Percentiles rank a stretch among this genome's conserved stretches.
These are phyloP conservation scores for Drosophila parvula DNA, from an alignment of 1,140 invertebrate species.

Conservation along the genomic window DNA sequence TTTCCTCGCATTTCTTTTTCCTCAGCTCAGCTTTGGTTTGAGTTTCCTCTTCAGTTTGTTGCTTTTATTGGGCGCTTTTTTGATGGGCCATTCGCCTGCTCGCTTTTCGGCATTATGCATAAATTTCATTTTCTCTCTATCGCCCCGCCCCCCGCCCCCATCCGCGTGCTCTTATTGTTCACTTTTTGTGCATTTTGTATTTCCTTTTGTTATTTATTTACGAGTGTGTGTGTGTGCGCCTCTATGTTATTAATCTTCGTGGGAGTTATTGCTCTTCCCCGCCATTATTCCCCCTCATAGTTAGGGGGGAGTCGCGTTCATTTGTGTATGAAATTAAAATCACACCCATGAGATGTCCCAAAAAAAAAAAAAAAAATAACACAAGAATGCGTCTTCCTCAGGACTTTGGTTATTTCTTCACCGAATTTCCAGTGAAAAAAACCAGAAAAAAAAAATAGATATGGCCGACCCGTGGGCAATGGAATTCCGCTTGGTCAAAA, in stretches of 20 bases:
- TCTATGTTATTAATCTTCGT: slow-evolving; percentile 81
- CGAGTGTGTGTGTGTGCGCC: slow-evolving; percentile 38
- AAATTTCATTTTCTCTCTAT: slow-evolving; percentile 73
- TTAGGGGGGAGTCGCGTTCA: slow-evolving; percentile 67
- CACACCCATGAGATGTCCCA: slow-evolving; percentile 79
- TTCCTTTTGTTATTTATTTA: slow-evolving; percentile 73
- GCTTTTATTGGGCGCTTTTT: slow-evolving; percentile 70
- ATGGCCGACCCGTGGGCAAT: slow-evolving; percentile 70
- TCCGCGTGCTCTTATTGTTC: slow-evolving; percentile 75
- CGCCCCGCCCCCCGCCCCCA: slow-evolving; percentile 7
- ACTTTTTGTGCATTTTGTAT: slow-evolving; percentile 77
- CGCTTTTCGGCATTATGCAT: slow-evolving; percentile 70
- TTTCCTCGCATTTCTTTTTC: slow-evolving; percentile 8
- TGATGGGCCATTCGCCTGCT: slow-evolving; percentile 71
- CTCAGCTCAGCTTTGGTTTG: slow-evolving; percentile 3
- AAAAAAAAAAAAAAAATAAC: slow-evolving; percentile 5
- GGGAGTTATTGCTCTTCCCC: slow-evolving; percentile 78
- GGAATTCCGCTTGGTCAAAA: slow-evolving; percentile 49
- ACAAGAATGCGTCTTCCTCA: slow-evolving; percentile 8
- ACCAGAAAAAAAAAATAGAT: slow-evolving; percentile 20
- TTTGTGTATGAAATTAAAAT: slow-evolving; percentile 84
- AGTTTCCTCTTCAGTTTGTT: slow-evolving; percentile 41
- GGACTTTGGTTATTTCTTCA: slow-evolving; percentile 9
- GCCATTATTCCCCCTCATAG: slow-evolving; percentile 20
- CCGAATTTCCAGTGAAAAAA: slow-evolving; percentile 1